Conservation (phyloP, 1,140 invertebrate genomes). For the Ooceraea biroi region DNA sequence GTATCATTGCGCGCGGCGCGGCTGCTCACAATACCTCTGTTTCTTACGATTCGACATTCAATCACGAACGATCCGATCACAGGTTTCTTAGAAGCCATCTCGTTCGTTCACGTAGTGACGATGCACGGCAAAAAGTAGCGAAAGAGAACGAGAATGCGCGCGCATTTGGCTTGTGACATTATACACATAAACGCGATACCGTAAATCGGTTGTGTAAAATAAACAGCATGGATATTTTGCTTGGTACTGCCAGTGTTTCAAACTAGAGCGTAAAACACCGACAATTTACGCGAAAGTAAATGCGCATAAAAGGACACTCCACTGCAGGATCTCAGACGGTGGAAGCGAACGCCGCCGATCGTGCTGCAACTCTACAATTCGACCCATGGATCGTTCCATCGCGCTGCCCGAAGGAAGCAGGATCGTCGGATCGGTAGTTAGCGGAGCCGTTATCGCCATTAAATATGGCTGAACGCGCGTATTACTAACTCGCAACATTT, state of each 20-base stretch:
- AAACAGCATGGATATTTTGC: no score
- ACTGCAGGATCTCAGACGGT: neutral
- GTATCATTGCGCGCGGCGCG: slow-evolving; percentile 15
- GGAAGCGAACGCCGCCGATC: neutral
- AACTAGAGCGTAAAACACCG: no score
- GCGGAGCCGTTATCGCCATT: slow-evolving; percentile 68
- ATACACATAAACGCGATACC: neutral
- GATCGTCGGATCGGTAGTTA: slow-evolving; percentile 67
- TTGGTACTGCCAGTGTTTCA: no score
- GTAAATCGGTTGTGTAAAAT: slow-evolving; percentile 24
- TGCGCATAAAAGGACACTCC: neutral
- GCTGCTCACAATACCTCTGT: slow-evolving; percentile 19
- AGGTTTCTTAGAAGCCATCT: slow-evolving; percentile 39
- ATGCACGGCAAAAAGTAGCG: slow-evolving; percentile 2
- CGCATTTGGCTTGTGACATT: neutral
- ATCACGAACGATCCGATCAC: slow-evolving; percentile 45
- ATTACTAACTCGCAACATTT: slow-evolving; percentile 53
- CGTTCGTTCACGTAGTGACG: slow-evolving; percentile 43
- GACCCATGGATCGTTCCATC: slow-evolving; percentile 38
- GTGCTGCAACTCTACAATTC: neutral
- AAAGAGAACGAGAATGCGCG: slow-evolving; percentile 34
- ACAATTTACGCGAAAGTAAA: neutral
- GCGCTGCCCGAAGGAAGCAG: slow-evolving; percentile 42
- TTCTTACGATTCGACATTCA: slow-evolving; percentile 45
- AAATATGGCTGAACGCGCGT: slow-evolving; percentile 63